Evolutionary conservation across 1,140 invertebrate genomes (phyloP).

Genomic region (Drosophila orena): DNA sequence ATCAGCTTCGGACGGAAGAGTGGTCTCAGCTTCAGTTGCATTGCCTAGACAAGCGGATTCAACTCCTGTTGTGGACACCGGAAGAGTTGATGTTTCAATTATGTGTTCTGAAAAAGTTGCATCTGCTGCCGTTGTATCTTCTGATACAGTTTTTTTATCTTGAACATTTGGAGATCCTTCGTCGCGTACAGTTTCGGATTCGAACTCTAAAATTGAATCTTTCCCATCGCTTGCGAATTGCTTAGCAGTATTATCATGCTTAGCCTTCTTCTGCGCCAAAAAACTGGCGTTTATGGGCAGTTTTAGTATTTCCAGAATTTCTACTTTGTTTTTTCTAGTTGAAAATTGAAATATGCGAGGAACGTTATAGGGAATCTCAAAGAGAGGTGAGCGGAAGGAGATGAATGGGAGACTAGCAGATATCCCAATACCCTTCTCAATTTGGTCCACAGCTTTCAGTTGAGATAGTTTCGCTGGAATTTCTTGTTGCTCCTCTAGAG

Average conservation of each 20-base stretch:
- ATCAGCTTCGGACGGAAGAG: neutral
- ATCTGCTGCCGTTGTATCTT: neutral
- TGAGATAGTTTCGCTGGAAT: no score
- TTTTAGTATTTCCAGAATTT: constrained; percentile 55
- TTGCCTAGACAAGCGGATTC: neutral
- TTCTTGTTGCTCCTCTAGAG: neutral
- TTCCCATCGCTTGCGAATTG: neutral
- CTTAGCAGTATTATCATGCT: neutral
- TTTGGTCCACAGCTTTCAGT: neutral
- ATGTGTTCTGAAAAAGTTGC: neutral
- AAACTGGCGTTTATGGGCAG: neutral
- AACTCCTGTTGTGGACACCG: neutral
- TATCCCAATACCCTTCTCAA: neutral
- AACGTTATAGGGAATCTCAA: constrained; percentile 21
- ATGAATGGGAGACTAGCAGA: neutral
- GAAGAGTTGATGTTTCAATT: neutral
- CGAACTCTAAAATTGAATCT: neutral
- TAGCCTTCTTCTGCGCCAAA: neutral
- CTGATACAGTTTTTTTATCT: no score
- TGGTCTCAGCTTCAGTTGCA: neutral
- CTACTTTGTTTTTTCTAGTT: neutral
- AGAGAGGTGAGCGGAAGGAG: constrained; percentile 34
- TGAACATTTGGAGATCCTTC: no score
- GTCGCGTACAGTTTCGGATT: neutral
- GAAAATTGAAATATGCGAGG: constrained; percentile 43